A percentile compares a stretch with the other conserved stretches of the same genome.
These are phyloP conservation scores for Garrulus glandarius DNA, from an alignment of 2,797 vertebrate species.

Conservation along the genomic window DNA sequence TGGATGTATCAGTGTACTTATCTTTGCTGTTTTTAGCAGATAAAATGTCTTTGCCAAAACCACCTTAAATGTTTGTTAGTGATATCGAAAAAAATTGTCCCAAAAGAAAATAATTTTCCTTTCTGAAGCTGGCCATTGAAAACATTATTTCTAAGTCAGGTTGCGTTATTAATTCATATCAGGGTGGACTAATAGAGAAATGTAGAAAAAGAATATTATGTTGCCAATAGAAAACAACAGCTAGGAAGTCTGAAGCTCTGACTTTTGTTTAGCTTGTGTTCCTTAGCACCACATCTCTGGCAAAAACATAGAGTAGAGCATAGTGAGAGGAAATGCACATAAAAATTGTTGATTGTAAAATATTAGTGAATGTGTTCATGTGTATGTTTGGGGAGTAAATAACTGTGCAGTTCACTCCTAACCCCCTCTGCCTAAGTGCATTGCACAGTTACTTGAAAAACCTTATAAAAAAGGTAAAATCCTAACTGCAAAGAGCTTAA, in stretches of 20 bases:
- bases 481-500: conserved; percentile 46
- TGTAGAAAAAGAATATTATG: background rate
- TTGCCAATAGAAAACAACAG: background rate
- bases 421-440: conserved; percentile 50
- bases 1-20: background rate
- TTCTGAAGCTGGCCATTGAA: background rate
- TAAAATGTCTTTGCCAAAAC: background rate
- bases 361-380: background rate
- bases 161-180: background rate
- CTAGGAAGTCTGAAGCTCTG: background rate
- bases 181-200: background rate
- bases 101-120: background rate
- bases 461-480: conserved; percentile 40
- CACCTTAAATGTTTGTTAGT: background rate
- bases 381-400: conserved; percentile 8
- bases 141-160: background rate
- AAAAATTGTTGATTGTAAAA: background rate
- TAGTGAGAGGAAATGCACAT: background rate
- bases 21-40: background rate
- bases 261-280: background rate
- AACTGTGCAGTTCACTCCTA: conserved; percentile 6
- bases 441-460: conserved; percentile 51
- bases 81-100: background rate
- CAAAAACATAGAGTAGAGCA: background rate
- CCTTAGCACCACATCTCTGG: background rate